Percentiles rank a stretch among this genome's conserved stretches.
Conservation (phyloP, 1,140 invertebrate genomes). For the Brachionus plicatilis region DNA sequence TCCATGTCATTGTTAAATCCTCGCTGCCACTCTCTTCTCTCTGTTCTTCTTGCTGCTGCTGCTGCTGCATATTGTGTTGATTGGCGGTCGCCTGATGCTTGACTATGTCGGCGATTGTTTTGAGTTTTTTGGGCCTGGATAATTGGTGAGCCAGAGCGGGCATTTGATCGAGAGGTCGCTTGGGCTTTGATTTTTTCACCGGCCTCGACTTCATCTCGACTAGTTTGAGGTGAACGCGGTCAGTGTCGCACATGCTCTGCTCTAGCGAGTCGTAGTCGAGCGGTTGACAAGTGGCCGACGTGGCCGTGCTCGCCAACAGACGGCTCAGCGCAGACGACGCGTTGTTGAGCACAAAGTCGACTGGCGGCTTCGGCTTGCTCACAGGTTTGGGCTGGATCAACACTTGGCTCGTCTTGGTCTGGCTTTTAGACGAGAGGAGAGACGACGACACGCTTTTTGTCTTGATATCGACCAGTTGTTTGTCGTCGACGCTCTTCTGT, state of each 20-base stretch:
- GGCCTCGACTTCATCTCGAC: background rate
- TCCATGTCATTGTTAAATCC: constrained; percentile 11
- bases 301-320: background rate
- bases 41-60: background rate
- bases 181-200: background rate
- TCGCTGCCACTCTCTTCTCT: background rate
- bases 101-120: constrained; percentile 20
- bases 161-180: background rate
- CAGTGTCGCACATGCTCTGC: background rate
- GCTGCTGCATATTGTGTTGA: background rate
- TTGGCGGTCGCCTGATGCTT: background rate
- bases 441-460: background rate
- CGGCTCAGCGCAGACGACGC: background rate
- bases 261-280: background rate
- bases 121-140: background rate
- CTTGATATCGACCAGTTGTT: background rate
- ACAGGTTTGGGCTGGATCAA: background rate
- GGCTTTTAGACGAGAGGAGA: background rate
- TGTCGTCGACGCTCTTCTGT: background rate
- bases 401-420: background rate
- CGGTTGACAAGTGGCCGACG: background rate
- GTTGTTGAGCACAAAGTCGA: background rate
- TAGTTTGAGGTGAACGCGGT: background rate
- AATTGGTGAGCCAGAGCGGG: background rate
- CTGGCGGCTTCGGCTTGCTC: background rate